A percentile compares a stretch with the other conserved stretches of the same genome.
Evolutionary conservation across 2,888 invertebrate species (phyloP).

Genomic region (Pantelozetes paolii): DNA sequence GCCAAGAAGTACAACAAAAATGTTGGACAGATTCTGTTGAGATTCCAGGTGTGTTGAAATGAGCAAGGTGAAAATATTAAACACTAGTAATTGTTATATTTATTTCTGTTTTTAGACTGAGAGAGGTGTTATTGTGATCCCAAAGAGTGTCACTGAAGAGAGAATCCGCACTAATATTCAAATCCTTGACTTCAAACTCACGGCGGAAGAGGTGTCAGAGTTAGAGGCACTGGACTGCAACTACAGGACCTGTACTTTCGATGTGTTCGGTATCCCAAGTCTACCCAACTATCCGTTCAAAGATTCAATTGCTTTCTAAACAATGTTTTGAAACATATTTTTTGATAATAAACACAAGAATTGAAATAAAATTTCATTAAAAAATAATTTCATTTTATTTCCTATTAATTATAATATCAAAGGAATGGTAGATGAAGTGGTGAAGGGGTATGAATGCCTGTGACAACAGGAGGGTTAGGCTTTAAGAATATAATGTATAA

Average conservation of each 20-base stretch:
- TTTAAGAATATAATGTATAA: too few relatives aligned
- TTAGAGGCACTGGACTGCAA: conserved; percentile 69
- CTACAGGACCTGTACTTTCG: conserved; percentile 50
- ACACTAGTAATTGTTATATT: not conserved
- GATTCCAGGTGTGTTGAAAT: conserved; percentile 56
- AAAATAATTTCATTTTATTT: too few relatives aligned
- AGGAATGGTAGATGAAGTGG: too few relatives aligned
- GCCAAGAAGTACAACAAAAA: conserved; percentile 64
- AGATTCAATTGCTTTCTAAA: not conserved
- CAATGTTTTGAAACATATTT: too few relatives aligned
- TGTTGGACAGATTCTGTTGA: conserved; percentile 63
- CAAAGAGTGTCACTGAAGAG: conserved; percentile 74
- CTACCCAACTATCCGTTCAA: not conserved
- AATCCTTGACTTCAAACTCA: conserved; percentile 68
- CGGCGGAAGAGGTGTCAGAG: conserved; percentile 62
- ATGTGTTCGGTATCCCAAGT: not conserved
- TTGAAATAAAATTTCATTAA: too few relatives aligned
- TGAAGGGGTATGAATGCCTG: too few relatives aligned
- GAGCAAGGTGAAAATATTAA: not conserved
- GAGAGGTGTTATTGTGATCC: conserved; percentile 68
- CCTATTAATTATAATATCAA: too few relatives aligned
- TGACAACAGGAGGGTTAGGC: too few relatives aligned
- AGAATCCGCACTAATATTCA: conserved; percentile 68
- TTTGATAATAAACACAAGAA: too few relatives aligned
- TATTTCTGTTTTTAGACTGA: conserved; percentile 53